A percentile compares a stretch with the other conserved stretches of the same genome.
phyloP scores from a whole-genome alignment of 2,797 vertebrate genomes.

The Cirrhinus mrigala region DNA sequence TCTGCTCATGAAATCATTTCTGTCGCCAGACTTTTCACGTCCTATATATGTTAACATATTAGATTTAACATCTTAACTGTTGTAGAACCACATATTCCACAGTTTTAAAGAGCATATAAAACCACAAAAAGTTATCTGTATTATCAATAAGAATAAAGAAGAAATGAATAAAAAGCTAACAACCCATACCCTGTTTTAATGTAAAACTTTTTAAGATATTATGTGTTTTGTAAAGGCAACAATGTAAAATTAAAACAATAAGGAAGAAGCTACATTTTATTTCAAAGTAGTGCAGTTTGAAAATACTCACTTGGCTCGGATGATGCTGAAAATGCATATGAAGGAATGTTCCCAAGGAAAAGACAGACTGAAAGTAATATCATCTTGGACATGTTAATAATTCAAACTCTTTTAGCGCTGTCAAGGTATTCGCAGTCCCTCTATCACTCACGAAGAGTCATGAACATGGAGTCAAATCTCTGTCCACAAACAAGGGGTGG shows the following conservation, averaged over 20 bases:
- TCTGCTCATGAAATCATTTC: background rate
- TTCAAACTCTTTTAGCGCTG: no score
- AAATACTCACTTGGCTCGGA: constrained; percentile 15
- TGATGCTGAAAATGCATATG: background rate
- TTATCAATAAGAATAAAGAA: no score
- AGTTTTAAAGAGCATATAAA: no score
- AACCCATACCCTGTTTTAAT: no score
- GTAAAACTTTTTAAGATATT: background rate
- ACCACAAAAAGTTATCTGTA: background rate
- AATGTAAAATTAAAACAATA: background rate
- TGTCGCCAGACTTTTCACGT: background rate
- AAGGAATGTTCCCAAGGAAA: constrained; percentile 6
- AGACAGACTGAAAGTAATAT: background rate
- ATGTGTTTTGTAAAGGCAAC: background rate
- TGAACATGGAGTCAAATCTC: no score
- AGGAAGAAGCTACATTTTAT: background rate
- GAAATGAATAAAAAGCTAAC: background rate
- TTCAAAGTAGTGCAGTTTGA: background rate
- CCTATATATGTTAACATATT: background rate
- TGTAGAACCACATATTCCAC: background rate
- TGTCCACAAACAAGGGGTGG: no score
- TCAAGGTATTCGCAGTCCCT: no score
- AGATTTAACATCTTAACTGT: background rate
- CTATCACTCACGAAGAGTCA: no score
- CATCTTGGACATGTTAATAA: background rate